phyloP scores from a whole-genome alignment of 2,113 vertebrate species.

The Sardina pilchardus region DNA sequence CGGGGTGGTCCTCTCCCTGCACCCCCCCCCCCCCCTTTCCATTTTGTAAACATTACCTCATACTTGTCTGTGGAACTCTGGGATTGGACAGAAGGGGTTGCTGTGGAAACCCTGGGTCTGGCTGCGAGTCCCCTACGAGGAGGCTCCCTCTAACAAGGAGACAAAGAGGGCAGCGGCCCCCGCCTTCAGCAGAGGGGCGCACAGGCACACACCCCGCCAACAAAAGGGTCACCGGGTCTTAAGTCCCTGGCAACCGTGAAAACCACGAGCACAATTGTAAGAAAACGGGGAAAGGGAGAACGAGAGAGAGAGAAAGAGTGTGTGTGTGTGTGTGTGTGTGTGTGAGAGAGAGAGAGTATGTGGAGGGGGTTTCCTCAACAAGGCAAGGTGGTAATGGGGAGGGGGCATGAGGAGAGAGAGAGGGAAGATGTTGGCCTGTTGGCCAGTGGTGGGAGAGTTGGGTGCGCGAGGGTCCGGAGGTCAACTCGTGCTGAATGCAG shows the following conservation, averaged over 20 bases:
- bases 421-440: not conserved
- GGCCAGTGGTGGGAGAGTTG: constrained; percentile 35
- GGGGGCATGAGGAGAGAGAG: not conserved
- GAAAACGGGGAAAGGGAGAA: not conserved
- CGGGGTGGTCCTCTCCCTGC: constrained; percentile 27
- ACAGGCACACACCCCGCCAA: constrained; percentile 71
- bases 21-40: not conserved
- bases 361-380: not conserved
- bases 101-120: constrained; percentile 70
- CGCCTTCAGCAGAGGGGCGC: constrained; percentile 74
- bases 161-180: constrained; percentile 73
- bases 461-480: constrained; percentile 62
- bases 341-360: not conserved
- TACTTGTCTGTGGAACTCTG: constrained; percentile 38
- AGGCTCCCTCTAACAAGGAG: constrained; percentile 75
- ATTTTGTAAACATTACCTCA: constrained; percentile 58
- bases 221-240: constrained; percentile 70
- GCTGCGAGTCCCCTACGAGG: constrained; percentile 63
- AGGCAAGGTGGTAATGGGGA: not conserved
- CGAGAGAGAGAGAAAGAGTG: not conserved
- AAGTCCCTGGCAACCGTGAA: constrained; percentile 66
- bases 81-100: constrained; percentile 54
- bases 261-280: not conserved
- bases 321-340: no score
- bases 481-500: constrained; percentile 71